phyloP scores from a whole-genome alignment of 2,888 invertebrate genomes.

The Ceramica pisi region DNA sequence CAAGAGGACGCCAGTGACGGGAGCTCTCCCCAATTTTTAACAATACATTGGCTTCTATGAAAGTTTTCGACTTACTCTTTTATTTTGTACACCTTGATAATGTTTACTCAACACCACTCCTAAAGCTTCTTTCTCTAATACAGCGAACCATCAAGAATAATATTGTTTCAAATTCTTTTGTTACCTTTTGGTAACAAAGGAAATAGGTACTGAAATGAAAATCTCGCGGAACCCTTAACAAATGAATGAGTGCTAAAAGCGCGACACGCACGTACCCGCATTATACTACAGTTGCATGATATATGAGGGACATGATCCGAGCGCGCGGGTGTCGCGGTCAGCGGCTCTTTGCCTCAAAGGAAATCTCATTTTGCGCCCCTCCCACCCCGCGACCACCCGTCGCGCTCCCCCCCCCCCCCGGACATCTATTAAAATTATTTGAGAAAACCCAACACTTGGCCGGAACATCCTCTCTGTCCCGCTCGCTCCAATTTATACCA shows the following conservation, averaged over 20 bases:
- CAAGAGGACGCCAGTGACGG: constrained; percentile 62
- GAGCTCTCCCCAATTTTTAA: constrained; percentile 67
- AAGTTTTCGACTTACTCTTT: constrained; percentile 61
- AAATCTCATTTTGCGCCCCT: constrained; percentile 87
- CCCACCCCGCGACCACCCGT: constrained; percentile 60
- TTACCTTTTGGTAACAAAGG: not conserved
- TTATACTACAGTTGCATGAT: constrained; percentile 76
- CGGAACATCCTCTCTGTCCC: constrained; percentile 60
- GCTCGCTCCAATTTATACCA: constrained; percentile 75
- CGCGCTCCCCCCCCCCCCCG: constrained; percentile 65
- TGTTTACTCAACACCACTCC: constrained; percentile 46
- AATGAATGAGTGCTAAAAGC: constrained; percentile 63
- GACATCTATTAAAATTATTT: constrained; percentile 90
- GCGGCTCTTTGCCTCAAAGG: constrained; percentile 85
- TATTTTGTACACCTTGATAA: constrained; percentile 57
- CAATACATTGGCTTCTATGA: constrained; percentile 68
- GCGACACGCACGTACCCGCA: constrained; percentile 65
- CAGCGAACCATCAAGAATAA: no score
- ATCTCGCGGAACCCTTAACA: constrained; percentile 37
- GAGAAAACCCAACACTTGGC: constrained; percentile 82
- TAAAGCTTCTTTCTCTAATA: no score
- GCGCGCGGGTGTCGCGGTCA: constrained; percentile 81
- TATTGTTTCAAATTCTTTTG: not conserved
- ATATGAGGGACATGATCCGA: constrained; percentile 80
- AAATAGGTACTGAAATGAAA: no score